Conservation (phyloP, 2,113 vertebrate genomes). For the Protobothrops mucrosquamatus region DNA sequence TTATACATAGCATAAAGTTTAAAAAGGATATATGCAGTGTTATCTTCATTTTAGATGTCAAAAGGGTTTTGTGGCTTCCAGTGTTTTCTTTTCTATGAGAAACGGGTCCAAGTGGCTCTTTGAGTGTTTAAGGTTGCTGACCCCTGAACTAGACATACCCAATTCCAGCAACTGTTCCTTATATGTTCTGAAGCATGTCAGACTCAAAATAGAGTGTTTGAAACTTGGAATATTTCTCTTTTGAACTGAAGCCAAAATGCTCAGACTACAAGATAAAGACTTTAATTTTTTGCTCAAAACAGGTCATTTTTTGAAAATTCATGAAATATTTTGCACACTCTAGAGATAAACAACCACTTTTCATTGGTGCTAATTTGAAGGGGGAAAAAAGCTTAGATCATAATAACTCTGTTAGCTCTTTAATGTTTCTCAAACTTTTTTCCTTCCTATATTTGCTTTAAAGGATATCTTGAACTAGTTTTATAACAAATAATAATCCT, state of each 20-base stretch:
- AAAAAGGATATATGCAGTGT: no score
- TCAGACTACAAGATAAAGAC: background rate
- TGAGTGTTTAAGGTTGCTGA: no score
- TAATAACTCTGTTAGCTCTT: background rate
- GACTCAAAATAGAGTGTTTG: background rate
- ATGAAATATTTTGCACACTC: background rate
- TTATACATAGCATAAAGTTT: no score
- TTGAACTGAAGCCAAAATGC: background rate
- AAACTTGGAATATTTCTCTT: background rate
- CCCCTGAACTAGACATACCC: no score
- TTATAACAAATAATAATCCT: background rate
- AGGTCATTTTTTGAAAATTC: background rate
- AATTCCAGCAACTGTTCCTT: no score
- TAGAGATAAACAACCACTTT: background rate
- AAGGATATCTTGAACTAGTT: background rate
- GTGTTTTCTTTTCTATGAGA: no score
- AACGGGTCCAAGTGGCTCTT: no score
- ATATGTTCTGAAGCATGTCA: background rate
- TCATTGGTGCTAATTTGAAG: background rate
- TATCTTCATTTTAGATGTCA: no score
- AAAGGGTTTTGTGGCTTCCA: no score
- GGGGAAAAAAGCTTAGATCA: background rate
- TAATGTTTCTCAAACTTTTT: background rate
- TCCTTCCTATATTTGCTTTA: slow-evolving; percentile 14
- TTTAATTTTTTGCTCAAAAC: background rate